A percentile compares a stretch with the other conserved stretches of the same genome.
Conservation (phyloP, 2,113 vertebrate species). For the Melanostigma gelatinosum region DNA sequence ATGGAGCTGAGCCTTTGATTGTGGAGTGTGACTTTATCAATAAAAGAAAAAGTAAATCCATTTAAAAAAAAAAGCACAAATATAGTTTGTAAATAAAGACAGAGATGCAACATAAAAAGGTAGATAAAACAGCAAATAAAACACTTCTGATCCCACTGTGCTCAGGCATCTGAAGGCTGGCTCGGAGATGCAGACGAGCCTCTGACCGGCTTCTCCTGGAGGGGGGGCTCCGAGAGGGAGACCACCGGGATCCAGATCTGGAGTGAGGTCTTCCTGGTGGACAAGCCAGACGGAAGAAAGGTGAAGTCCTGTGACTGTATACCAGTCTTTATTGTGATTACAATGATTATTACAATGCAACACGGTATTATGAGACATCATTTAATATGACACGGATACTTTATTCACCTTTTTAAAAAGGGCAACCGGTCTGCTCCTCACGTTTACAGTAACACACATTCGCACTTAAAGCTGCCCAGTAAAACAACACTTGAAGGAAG, state of each 20-base stretch:
- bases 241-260: conserved; percentile 99
- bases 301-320: conserved; percentile 67
- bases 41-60: neutral
- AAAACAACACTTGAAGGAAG: neutral
- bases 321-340: neutral
- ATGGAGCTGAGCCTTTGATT: neutral
- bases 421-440: neutral
- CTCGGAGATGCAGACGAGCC: conserved; percentile 92
- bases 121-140: neutral
- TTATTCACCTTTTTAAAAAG: conserved; percentile 1
- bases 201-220: conserved; percentile 96
- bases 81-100: neutral
- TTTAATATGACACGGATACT: conserved; percentile 7
- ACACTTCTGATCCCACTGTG: neutral
- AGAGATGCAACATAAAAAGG: neutral
- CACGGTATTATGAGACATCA: neutral
- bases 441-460: neutral
- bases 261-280: conserved; percentile 96
- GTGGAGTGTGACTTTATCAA: neutral
- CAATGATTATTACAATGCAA: neutral
- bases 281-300: conserved; percentile 94
- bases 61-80: neutral
- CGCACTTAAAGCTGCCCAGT: neutral
- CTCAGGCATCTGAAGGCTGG: conserved; percentile 90
- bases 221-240: conserved; percentile 96